Evolutionary conservation across 1,140 invertebrate genomes (phyloP).

Genomic region (Campoletis sonorensis): DNA sequence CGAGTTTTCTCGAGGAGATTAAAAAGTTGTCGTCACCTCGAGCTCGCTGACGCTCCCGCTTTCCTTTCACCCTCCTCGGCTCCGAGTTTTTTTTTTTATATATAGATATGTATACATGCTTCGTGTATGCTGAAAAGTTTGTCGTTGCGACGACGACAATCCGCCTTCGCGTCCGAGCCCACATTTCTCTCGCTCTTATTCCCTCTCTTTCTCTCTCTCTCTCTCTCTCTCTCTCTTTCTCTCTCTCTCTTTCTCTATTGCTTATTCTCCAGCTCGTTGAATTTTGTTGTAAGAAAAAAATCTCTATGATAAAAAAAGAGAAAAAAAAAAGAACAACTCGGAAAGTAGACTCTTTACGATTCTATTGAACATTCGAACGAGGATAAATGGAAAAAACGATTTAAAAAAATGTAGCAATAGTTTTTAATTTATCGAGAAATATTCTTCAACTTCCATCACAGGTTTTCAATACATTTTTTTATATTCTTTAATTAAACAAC

Average conservation of each 20-base stretch:
- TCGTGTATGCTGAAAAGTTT: slow-evolving; percentile 28
- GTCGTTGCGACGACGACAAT: slow-evolving; percentile 19
- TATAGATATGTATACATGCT: too few species aligned
- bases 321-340: too few species aligned
- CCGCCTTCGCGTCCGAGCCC: too few species aligned
- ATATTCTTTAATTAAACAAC: too few species aligned
- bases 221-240: slow-evolving; percentile 44
- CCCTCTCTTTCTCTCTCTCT: slow-evolving; percentile 1
- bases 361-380: neutral
- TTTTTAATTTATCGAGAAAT: neutral
- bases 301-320: too few species aligned
- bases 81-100: too few species aligned
- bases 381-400: too few species aligned
- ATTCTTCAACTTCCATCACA: too few species aligned
- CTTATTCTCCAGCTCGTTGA: neutral
- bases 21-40: slow-evolving; percentile 65
- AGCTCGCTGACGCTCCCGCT: slow-evolving; percentile 31
- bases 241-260: neutral
- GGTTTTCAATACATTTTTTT: too few species aligned
- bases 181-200: slow-evolving; percentile 35
- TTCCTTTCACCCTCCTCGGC: neutral
- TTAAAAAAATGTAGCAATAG: neutral
- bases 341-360: neutral
- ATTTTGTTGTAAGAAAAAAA: neutral
- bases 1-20: slow-evolving; percentile 62